A percentile compares a stretch with the other conserved stretches of the same genome.
These are phyloP conservation scores for Sturnus vulgaris DNA, from an alignment of 2,113 vertebrate genomes.

Conservation along the genomic window DNA sequence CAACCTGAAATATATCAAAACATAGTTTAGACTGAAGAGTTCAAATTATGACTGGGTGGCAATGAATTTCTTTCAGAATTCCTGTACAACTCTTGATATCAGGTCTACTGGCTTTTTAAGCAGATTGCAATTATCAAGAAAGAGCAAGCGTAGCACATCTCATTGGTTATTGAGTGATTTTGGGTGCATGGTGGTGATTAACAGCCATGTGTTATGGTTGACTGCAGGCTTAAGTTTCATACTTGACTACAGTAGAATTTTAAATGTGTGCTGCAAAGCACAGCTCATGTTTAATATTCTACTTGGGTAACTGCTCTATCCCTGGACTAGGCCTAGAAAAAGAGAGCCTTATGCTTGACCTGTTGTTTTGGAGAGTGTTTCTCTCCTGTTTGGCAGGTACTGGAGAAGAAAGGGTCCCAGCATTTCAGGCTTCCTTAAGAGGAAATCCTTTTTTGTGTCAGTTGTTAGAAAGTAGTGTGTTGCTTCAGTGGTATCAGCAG, in stretches of 20 bases:
- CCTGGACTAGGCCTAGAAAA: neutral
- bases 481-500: neutral
- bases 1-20: neutral
- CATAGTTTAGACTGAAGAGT: neutral
- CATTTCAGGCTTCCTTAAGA: neutral
- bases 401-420: neutral
- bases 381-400: neutral
- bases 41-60: neutral
- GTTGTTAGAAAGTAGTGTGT: neutral
- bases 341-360: neutral
- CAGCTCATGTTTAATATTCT: neutral
- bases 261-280: neutral
- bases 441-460: neutral
- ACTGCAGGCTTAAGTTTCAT: neutral
- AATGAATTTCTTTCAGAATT: neutral
- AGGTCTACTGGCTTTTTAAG: neutral
- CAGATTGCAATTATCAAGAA: neutral
- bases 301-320: neutral
- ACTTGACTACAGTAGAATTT: neutral
- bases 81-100: neutral
- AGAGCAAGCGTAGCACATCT: neutral
- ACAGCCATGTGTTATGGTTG: neutral
- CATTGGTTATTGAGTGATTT: neutral
- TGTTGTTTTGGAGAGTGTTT: neutral
- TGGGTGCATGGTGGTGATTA: neutral